Conservation (phyloP, 2,113 vertebrate genomes). For the Phyllopteryx taeniolatus region DNA sequence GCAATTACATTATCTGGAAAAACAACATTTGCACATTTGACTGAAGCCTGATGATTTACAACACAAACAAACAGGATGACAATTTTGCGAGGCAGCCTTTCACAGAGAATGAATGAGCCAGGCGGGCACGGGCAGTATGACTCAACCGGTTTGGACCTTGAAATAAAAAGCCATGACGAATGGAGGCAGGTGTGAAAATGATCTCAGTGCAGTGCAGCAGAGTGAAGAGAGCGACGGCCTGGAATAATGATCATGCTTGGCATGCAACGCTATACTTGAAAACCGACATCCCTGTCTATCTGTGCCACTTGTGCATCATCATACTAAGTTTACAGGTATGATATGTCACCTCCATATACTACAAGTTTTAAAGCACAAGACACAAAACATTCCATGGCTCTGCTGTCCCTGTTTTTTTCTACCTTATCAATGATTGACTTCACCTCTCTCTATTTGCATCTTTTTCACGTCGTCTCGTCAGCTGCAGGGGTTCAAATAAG, state of each 20-base stretch:
- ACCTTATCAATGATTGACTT: too few relatives aligned
- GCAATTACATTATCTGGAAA: slow-evolving; percentile 13
- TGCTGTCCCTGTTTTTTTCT: too few relatives aligned
- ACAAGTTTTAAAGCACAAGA: neutral
- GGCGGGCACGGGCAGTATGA: slow-evolving; percentile 12
- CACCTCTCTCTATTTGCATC: too few relatives aligned
- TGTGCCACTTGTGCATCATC: neutral
- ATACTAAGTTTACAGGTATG: neutral
- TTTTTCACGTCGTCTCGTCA: too few relatives aligned
- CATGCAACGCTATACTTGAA: slow-evolving; percentile 21
- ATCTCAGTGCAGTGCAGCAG: slow-evolving; percentile 33
- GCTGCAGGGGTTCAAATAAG: too few relatives aligned
- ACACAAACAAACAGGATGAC: neutral
- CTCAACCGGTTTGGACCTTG: slow-evolving; percentile 1
- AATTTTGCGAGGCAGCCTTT: neutral
- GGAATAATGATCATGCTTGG: slow-evolving; percentile 18
- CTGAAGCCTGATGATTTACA: slow-evolving; percentile 13
- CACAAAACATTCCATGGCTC: too few relatives aligned
- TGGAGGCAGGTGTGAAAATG: slow-evolving; percentile 35
- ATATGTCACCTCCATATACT: neutral
- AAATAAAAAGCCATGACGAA: slow-evolving; percentile 43
- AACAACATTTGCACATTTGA: neutral
- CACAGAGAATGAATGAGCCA: neutral
- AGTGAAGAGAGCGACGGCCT: slow-evolving; percentile 1
- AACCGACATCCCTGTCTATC: neutral